Conservation (phyloP, 2,797 vertebrate species). For the Phyllotis vaccarum region DNA sequence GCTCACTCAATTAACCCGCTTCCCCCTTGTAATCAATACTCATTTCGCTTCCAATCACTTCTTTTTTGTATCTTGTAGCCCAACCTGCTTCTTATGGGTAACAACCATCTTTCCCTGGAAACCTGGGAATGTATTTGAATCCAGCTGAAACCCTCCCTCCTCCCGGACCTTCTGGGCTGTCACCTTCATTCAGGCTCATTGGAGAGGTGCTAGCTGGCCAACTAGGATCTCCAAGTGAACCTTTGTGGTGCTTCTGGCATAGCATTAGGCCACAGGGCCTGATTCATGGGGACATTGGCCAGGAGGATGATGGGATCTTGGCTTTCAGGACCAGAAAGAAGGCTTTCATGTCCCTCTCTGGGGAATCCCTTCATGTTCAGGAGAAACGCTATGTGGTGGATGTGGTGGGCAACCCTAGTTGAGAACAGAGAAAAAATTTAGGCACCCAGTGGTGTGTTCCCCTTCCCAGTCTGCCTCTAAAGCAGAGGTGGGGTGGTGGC, state of each 20-base stretch:
- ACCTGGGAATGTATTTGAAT: background rate
- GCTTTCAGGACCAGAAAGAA: background rate
- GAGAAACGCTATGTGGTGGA: background rate
- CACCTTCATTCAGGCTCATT: rapidly evolving
- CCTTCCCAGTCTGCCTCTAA: background rate
- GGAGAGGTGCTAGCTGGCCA: background rate
- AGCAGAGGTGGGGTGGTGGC: background rate
- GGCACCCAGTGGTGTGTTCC: background rate
- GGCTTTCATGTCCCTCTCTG: background rate
- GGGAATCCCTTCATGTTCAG: background rate
- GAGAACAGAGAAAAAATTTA: background rate
- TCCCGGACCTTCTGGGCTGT: background rate
- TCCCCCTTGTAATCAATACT: constrained; percentile 79
- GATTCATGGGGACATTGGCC: background rate
- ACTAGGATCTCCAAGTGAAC: background rate
- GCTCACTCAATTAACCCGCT: constrained; percentile 77
- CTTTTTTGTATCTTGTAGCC: constrained; percentile 27
- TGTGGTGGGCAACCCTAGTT: background rate
- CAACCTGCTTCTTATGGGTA: background rate
- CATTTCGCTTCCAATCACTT: constrained; percentile 67
- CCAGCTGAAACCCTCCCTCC: background rate
- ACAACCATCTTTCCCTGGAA: background rate
- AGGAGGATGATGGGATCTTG: background rate
- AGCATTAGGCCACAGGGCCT: background rate
- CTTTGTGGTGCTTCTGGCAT: background rate